Evolutionary conservation across 1,140 invertebrate genomes (phyloP).

Genomic region (Rhynchophorus ferrugineus): DNA sequence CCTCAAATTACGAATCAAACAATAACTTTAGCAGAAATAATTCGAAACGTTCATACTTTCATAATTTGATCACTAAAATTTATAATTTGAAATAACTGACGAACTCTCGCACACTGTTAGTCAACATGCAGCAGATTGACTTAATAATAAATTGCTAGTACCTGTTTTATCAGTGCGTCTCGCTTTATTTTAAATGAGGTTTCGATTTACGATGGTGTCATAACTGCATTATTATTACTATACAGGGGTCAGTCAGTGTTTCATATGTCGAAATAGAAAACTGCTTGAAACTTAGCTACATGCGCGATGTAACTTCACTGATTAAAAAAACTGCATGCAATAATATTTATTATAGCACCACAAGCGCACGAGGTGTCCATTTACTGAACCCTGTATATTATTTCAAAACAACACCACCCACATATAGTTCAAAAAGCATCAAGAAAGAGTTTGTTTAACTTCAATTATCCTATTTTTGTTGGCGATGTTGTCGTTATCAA

Average conservation of each 20-base stretch:
- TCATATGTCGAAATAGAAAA: background rate
- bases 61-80: background rate
- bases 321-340: slow-evolving; percentile 12
- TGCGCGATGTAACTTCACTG: slow-evolving; percentile 8
- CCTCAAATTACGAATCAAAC: background rate
- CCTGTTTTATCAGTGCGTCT: background rate
- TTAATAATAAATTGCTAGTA: slow-evolving; percentile 16
- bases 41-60: too few species aligned
- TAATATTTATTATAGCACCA: slow-evolving; percentile 8
- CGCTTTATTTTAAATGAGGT: background rate
- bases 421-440: too few species aligned
- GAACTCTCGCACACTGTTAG: slow-evolving; percentile 19
- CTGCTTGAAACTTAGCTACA: slow-evolving; percentile 6
- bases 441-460: too few species aligned
- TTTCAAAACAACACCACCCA: too few species aligned
- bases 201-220: too few species aligned
- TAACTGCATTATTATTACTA: too few species aligned
- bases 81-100: slow-evolving; percentile 11
- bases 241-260: slow-evolving; percentile 12
- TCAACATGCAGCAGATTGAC: slow-evolving; percentile 16
- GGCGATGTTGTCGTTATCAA: too few species aligned
- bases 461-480: too few species aligned
- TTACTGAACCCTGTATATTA: slow-evolving; percentile 17
- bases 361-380: slow-evolving; percentile 12
- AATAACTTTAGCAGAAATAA: slow-evolving; percentile 2